A percentile compares a stretch with the other conserved stretches of the same genome.
Evolutionary conservation across 2,888 invertebrate species (phyloP).

Genomic region (Laspeyria flexula): DNA sequence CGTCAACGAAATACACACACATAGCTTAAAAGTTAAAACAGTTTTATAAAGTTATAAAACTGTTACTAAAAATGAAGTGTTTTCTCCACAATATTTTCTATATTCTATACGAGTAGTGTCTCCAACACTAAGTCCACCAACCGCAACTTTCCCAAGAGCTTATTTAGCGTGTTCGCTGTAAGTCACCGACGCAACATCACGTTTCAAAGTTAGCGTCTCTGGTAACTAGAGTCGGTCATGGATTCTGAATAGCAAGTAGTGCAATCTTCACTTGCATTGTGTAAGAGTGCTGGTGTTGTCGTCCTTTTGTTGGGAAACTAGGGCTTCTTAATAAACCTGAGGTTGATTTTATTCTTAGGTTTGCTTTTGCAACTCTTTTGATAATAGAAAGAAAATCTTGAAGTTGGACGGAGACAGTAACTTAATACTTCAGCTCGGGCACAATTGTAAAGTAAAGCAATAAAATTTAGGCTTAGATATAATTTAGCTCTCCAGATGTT

Average conservation of each 20-base stretch:
- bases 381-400: too few species aligned
- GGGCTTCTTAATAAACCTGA: slow-evolving; percentile 20
- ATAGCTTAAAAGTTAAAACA: too few species aligned
- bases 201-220: slow-evolving; percentile 39
- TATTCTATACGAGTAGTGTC: neutral
- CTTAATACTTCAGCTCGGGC: too few species aligned
- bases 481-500: too few species aligned
- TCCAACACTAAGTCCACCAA: slow-evolving; percentile 1
- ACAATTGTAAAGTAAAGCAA: too few species aligned
- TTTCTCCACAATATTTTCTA: neutral
- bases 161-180: slow-evolving; percentile 25
- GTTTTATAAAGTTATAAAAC: too few species aligned
- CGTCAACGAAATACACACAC: too few species aligned
- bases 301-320: slow-evolving; percentile 33
- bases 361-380: neutral
- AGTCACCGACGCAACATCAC: slow-evolving; percentile 33
- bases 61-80: too few species aligned
- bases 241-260: slow-evolving; percentile 44
- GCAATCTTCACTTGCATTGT: slow-evolving; percentile 46
- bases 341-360: slow-evolving; percentile 12
- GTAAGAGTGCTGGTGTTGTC: slow-evolving; percentile 25
- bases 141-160: slow-evolving; percentile 12
- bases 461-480: too few species aligned
- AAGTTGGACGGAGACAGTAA: too few species aligned
- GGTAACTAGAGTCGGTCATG: slow-evolving; percentile 30